Base-by-base conservation (phyloP, 37 sponge, comb jelly and placozoan genomes). In the Axinella damicornis region DNA sequence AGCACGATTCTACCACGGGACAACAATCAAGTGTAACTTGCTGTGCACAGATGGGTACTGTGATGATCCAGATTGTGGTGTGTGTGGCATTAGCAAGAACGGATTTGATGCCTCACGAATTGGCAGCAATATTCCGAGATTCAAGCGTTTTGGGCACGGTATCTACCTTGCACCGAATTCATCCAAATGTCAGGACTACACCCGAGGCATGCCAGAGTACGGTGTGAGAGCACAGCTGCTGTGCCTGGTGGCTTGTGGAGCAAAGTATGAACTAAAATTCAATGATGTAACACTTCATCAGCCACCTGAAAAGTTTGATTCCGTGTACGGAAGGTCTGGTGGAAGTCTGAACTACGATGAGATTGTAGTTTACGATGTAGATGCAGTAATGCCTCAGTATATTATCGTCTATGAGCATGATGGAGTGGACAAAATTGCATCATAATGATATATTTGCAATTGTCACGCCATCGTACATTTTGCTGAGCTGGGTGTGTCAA, bases 131-230 rank as follows among this genome's bases (percentile, higher is more conserved):
- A 88, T 93, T 21, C 85, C 82, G 2, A 41, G 82, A 34, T 92
- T 94, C 73, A 74, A 83, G 32, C 79, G 94, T 16, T 80, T 89
- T 78, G 94, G 94, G 0, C 33, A 83, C 1, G 94, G 87, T 16
- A 82, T 94, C 41, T 94, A 94, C 59, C 79, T 94, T 1, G 91
- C 90, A 33, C 91, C 91, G 46, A 83, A 94, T 67, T 90, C 91
- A 14, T 94, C 94, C 5, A 94, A 94, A 33, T 94, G 90, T 71
- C 94, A 94, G 37, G 94, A 94, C 38, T 94, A 94, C 79, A 90
- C 90, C 33, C 82, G 83, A 69, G 94, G 94, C 12, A 57, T 21
- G 17, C 68, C 69, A 1, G 76, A 25, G 12, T 79, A 46, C 69
- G 65, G 85, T 34, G 57, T 79, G 15, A 41, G 85, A 62, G 85